Evolutionary conservation across 2,113 vertebrate genomes (phyloP).

Genomic region (Nibea coibor): DNA sequence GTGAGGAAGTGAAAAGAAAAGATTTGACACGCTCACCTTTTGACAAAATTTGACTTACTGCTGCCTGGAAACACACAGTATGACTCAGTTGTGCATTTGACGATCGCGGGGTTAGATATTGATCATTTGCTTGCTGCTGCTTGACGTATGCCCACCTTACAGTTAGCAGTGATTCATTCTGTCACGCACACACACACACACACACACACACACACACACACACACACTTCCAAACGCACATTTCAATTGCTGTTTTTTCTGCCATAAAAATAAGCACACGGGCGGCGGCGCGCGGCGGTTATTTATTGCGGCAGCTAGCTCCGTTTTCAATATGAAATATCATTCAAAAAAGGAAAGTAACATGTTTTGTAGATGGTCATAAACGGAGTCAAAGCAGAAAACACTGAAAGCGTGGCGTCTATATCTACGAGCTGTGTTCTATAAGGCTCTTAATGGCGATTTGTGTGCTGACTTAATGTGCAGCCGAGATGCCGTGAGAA

Average conservation of each 20-base stretch:
- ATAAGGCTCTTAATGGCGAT: not conserved
- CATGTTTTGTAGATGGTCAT: slow-evolving; percentile 2
- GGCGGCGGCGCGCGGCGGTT: not conserved
- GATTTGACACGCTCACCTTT: slow-evolving; percentile 6
- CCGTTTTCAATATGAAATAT: not conserved
- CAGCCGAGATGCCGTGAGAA: slow-evolving; percentile 2
- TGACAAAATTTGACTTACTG: slow-evolving; percentile 39
- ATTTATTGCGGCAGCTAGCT: not conserved
- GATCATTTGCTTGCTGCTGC: slow-evolving; percentile 30
- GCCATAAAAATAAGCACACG: slow-evolving; percentile 21
- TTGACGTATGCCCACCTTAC: slow-evolving; percentile 29
- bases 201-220: not conserved
- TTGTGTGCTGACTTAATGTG: slow-evolving; percentile 7
- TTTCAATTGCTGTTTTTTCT: slow-evolving; percentile 11
- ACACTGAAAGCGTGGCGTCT: not conserved
- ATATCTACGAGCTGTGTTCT: not conserved
- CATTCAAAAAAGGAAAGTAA: not conserved
- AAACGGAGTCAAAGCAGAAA: not conserved
- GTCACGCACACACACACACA: not conserved
- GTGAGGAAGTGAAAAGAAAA: not conserved
- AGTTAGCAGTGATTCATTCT: slow-evolving; percentile 50
- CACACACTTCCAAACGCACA: not conserved
- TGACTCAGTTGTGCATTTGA: slow-evolving; percentile 51
- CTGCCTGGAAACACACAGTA: slow-evolving; percentile 17
- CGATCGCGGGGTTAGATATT: slow-evolving; percentile 30